Percentiles rank a stretch among this genome's conserved stretches.
phyloP scores from a whole-genome alignment of 2,888 invertebrate genomes.

The Lissonota sp. region DNA sequence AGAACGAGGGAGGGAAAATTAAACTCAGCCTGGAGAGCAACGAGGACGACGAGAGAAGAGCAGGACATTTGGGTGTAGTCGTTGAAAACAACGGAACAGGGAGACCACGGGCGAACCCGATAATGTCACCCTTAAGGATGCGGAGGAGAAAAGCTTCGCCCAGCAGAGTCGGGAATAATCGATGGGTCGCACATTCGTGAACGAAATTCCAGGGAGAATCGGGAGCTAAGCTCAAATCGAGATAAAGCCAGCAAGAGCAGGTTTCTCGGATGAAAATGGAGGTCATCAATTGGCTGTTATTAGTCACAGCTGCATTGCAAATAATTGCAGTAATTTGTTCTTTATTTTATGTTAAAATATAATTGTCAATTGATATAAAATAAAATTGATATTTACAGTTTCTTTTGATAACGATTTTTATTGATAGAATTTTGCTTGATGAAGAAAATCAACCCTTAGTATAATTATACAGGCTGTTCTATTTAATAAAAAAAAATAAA shows the following conservation, averaged over 20 bases:
- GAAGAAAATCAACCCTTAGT: no score
- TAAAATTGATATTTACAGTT: no score
- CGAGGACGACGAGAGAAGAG: conserved; percentile 4
- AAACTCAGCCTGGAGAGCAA: no score
- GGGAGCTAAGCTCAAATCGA: conserved; percentile 66
- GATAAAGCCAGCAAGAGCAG: conserved; percentile 70
- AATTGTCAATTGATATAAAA: no score
- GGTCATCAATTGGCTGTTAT: no score
- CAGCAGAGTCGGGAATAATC: conserved; percentile 75
- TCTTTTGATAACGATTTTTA: no score
- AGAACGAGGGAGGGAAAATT: neutral
- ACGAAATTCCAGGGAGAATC: conserved; percentile 6
- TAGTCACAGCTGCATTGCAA: no score
- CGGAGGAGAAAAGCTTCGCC: conserved; percentile 66
- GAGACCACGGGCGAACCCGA: conserved; percentile 71
- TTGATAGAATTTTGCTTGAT: no score
- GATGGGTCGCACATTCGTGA: conserved; percentile 73
- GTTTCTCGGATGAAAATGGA: conserved; percentile 50
- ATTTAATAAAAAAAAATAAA: no score
- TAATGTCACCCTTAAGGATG: conserved; percentile 67
- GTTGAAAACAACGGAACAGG: conserved; percentile 73
- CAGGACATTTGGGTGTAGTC: conserved; percentile 75
- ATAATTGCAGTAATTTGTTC: no score
- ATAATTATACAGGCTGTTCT: no score
- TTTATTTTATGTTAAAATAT: no score